Conservation (phyloP, 2,113 vertebrate species). For the Callorhinus ursinus region DNA sequence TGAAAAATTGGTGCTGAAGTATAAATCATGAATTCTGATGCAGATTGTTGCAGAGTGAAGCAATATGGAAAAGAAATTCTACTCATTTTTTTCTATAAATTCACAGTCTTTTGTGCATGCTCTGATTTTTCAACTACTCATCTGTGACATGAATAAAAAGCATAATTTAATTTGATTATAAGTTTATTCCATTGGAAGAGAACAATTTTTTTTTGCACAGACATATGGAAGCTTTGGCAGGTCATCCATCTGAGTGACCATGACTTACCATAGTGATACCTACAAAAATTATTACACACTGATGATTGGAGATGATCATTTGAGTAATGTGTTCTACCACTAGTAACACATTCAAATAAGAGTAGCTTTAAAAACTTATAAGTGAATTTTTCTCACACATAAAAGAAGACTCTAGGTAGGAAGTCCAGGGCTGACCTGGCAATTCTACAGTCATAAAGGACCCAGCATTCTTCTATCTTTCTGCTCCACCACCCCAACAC, state of each 20-base stretch:
- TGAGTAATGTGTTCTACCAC: neutral
- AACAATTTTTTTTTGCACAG: neutral
- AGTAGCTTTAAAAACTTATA: neutral
- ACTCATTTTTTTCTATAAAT: neutral
- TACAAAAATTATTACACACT: neutral
- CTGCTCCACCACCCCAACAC: neutral
- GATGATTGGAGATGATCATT: neutral
- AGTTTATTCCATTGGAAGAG: neutral
- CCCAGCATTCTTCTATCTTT: neutral
- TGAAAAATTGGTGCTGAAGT: slow-evolving; percentile 30
- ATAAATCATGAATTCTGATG: slow-evolving; percentile 12
- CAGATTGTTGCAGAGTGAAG: slow-evolving; percentile 24
- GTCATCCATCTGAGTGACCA: neutral
- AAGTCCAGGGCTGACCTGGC: neutral
- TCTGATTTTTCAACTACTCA: slow-evolving; percentile 39
- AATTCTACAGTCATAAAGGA: neutral
- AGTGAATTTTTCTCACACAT: slow-evolving; percentile 5
- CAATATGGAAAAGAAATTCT: slow-evolving; percentile 1
- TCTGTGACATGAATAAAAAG: slow-evolving; percentile 42
- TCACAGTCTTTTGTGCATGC: neutral
- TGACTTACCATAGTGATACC: neutral
- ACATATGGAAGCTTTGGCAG: neutral
- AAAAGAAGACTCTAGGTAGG: neutral
- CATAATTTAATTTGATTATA: neutral
- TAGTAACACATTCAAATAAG: slow-evolving; percentile 1